phyloP scores from a whole-genome alignment of 1,140 invertebrate species.

The Sipha flava region DNA sequence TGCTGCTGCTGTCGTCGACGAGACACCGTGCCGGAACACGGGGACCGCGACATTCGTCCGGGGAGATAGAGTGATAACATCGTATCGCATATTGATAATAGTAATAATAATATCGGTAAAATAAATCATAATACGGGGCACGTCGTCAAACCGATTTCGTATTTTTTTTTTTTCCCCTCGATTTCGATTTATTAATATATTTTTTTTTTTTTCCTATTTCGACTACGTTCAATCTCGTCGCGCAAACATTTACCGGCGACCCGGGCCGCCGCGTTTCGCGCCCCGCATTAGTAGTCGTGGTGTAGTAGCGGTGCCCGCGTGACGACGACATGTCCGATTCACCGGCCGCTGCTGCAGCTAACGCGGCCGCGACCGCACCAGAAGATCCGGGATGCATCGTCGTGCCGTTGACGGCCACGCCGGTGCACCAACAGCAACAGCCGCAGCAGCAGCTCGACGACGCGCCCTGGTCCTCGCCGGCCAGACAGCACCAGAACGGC shows the following conservation, averaged over 20 bases:
- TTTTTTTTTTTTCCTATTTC: too few species aligned
- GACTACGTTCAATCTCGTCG: too few species aligned
- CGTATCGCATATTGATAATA: too few species aligned
- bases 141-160: too few species aligned
- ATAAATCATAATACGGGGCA: too few species aligned
- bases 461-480: not conserved
- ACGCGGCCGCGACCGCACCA: not conserved
- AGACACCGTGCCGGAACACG: not conserved
- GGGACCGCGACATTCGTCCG: too few species aligned
- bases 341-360: not conserved
- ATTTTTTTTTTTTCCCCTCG: too few species aligned
- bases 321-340: constrained; percentile 2
- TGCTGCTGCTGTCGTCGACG: not conserved
- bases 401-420: not conserved
- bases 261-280: not conserved
- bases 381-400: not conserved
- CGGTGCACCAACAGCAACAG: not conserved
- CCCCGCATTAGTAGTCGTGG: not conserved
- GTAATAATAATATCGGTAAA: too few species aligned
- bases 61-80: too few species aligned
- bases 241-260: not conserved
- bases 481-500: constrained; percentile 1
- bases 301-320: not conserved
- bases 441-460: not conserved
- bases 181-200: too few species aligned